Evolutionary conservation across 1,140 invertebrate species (phyloP), one percentile per base, ranked within the genome.

Genomic region (Cepaea nemoralis): DNA sequence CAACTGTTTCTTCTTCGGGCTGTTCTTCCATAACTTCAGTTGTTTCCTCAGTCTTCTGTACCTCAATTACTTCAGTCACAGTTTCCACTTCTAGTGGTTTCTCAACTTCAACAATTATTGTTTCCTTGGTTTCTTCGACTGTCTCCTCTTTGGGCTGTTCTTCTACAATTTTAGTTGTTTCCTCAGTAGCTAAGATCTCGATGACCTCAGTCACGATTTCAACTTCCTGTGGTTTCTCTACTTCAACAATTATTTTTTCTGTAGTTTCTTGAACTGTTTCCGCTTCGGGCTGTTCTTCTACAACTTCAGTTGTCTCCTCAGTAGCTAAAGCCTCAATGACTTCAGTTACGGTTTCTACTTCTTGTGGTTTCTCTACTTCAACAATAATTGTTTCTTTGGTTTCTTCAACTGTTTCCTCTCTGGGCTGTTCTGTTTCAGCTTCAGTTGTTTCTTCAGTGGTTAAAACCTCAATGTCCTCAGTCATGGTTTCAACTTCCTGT

Each of bases 291-390:
- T 74, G 31, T 33, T 63, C 55, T 24, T 70, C 33, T 42, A 50
- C 22, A 67, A 75, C 40, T 33, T 77, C 77, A n/a, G 42, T 6
- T 14, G 77, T 79, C 35, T 79, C 77, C 33, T 77, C n/a, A 16
- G 37, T 3, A 16, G 37, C 22, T 19, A 50, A 24, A 3, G 55
- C 31, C 63, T 77, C 77, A 69, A 71, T 77, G 16, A 55, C 27
- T 79, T 82, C 67, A 75, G 39, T 27, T 14, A 55, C 31, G 45
- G 45, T 55, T n/a, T 76, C 73, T 42, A 73, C 59, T 55, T 83
- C 82, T 33, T 77, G 42, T 31, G 77, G 82, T 48, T 69, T 76
- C 69, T 75, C 77, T 19, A 70, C 31, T 66, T 83, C 82, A 27
- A 80, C 55, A 0, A 71, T 24, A 45, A 75, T 55, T 14, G 59